phyloP scores from a whole-genome alignment of 1,140 invertebrate genomes.

The Ceratina australensis region DNA sequence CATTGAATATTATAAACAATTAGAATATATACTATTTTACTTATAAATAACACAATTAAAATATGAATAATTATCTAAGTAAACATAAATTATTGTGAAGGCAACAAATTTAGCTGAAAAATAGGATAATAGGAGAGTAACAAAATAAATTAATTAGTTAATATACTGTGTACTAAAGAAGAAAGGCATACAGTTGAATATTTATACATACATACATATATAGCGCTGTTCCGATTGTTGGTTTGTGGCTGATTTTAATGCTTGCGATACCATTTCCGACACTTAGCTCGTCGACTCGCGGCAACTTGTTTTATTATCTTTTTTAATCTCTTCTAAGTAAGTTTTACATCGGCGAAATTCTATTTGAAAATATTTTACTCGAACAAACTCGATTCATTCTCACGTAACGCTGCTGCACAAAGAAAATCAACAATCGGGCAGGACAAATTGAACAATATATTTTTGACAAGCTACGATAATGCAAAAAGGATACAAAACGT shows the following conservation, averaged over 20 bases:
- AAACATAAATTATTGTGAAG: slow-evolving; percentile 77
- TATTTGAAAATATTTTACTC: neutral
- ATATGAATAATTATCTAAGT: slow-evolving; percentile 58
- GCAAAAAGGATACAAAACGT: slow-evolving; percentile 67
- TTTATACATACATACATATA: slow-evolving; percentile 60
- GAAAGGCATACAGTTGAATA: slow-evolving; percentile 70
- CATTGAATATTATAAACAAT: slow-evolving; percentile 72
- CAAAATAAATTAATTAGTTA: slow-evolving; percentile 76
- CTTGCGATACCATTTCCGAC: neutral
- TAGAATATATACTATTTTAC: slow-evolving; percentile 74
- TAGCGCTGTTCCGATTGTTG: slow-evolving; percentile 73
- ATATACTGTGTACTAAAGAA: slow-evolving; percentile 72
- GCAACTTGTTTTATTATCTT: no score
- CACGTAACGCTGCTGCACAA: slow-evolving; percentile 54
- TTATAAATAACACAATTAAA: slow-evolving; percentile 74
- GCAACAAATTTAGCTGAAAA: slow-evolving; percentile 77
- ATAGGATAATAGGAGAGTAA: slow-evolving; percentile 79
- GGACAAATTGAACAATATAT: slow-evolving; percentile 76
- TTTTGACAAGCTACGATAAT: slow-evolving; percentile 77
- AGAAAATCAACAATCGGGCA: slow-evolving; percentile 74
- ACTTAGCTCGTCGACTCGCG: no score
- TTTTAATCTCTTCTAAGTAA: no score
- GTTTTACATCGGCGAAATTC: no score
- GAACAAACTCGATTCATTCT: no score
- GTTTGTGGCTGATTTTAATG: slow-evolving; percentile 61